phyloP scores from a whole-genome alignment of 2,797 vertebrate genomes.

The Callimico goeldii region DNA sequence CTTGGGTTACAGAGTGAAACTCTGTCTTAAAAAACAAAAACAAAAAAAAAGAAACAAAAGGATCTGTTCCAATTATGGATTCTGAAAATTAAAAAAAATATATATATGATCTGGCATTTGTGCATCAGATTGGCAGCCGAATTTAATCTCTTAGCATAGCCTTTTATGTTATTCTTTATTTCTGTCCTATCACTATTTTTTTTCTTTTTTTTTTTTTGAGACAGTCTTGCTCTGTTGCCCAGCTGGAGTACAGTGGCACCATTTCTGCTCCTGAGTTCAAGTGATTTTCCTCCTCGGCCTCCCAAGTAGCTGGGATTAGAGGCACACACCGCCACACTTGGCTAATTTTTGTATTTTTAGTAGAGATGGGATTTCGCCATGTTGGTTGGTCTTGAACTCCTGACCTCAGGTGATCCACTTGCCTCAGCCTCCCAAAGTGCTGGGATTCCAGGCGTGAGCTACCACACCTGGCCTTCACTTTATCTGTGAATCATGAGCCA shows the following conservation, averaged over 20 bases:
- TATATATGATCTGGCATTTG: not conserved
- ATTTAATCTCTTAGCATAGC: not conserved
- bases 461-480: not conserved
- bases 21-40: not conserved
- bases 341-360: not conserved
- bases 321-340: not conserved
- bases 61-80: not conserved
- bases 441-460: not conserved
- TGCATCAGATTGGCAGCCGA: rapidly evolving
- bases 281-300: not conserved
- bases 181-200: not conserved
- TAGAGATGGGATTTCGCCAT: not conserved
- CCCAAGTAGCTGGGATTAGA: not conserved
- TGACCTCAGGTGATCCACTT: not conserved
- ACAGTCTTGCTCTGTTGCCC: not conserved
- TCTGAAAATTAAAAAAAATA: not conserved
- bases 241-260: not conserved
- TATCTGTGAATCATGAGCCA: not conserved
- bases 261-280: not conserved
- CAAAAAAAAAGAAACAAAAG: not conserved
- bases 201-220: not conserved
- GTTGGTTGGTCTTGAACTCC: not conserved
- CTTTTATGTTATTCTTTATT: not conserved
- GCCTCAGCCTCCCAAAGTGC: not conserved
- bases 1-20: not conserved